Evolutionary conservation across 2,888 invertebrate genomes (phyloP).

Genomic region (Ceratothoa steindachneri): DNA sequence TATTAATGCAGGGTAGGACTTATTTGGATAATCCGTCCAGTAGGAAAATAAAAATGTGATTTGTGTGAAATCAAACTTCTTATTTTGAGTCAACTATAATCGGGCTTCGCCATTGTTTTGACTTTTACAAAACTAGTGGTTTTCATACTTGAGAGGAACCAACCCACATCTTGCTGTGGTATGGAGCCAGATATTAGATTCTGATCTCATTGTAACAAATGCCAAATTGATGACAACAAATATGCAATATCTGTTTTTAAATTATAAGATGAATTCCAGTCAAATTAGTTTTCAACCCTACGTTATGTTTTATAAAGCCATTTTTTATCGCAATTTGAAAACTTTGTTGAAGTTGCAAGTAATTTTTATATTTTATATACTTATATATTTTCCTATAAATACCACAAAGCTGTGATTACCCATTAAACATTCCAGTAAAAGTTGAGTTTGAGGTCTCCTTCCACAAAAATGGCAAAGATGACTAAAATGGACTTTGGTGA

Average conservation of each 20-base stretch:
- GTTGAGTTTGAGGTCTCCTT: no score
- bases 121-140: no score
- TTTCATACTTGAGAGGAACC: no score
- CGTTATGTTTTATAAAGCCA: neutral
- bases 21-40: no score
- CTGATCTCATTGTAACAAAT: neutral
- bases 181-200: neutral
- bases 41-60: no score
- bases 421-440: neutral
- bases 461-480: no score
- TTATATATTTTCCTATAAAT: neutral
- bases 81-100: no score
- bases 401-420: neutral
- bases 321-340: neutral
- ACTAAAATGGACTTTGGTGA: no score
- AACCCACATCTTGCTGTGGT: no score
- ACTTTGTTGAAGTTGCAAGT: slow-evolving; percentile 7
- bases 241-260: neutral
- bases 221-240: neutral
- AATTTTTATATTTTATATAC: neutral
- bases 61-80: neutral
- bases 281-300: neutral
- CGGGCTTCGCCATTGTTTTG: no score
- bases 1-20: no score
- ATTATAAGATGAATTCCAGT: neutral